These are phyloP conservation scores for Eumerus sabulonum DNA, from an alignment of 2,888 invertebrate species.

Conservation along the genomic window DNA sequence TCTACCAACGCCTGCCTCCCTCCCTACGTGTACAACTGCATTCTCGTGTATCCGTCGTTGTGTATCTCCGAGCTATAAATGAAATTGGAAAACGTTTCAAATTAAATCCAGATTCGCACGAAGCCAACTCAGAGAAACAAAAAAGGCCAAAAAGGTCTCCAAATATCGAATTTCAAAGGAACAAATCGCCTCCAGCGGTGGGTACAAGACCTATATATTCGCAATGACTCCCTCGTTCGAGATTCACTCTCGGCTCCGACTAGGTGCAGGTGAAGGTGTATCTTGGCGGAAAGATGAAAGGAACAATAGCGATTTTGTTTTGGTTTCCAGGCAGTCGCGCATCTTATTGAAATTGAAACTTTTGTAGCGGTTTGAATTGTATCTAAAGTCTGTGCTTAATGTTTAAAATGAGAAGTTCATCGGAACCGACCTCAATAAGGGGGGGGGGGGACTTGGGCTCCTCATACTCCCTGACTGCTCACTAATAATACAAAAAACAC, in stretches of 20 bases:
- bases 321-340: conserved; percentile 20
- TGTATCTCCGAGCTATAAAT: background rate
- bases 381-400: too few relatives aligned
- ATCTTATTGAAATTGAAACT: conserved; percentile 39
- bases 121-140: too few relatives aligned
- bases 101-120: conserved; percentile 19
- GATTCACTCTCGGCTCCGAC: background rate
- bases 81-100: conserved; percentile 42
- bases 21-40: too few relatives aligned
- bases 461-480: too few relatives aligned
- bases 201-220: conserved; percentile 20
- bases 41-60: background rate
- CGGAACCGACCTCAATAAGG: too few relatives aligned
- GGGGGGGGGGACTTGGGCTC: too few relatives aligned
- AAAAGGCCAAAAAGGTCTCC: background rate
- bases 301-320: background rate
- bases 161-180: conserved; percentile 41
- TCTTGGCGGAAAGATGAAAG: background rate
- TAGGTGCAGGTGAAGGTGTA: background rate
- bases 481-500: too few relatives aligned
- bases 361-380: background rate
- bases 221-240: background rate
- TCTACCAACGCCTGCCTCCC: too few relatives aligned
- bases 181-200: conserved; percentile 26
- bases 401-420: too few relatives aligned